A percentile compares a stretch with the other conserved stretches of the same genome.
Evolutionary conservation across 2,113 vertebrate genomes (phyloP).

Genomic region (Trematocara stigmaticum): DNA sequence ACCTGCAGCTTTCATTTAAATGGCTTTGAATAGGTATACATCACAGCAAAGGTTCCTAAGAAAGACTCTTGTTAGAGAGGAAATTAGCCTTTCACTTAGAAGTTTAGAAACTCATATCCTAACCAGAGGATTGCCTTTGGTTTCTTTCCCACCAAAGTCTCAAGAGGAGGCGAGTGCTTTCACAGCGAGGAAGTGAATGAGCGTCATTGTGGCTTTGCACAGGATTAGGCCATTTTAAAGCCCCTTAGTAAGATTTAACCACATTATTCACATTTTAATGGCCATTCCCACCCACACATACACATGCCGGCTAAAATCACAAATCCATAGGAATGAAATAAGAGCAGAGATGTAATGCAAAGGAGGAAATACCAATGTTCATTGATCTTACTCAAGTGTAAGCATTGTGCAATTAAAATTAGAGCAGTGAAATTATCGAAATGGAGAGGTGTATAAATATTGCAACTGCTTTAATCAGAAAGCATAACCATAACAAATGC

Average conservation of each 20-base stretch:
- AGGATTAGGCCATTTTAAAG: slow-evolving; percentile 70
- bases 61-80: not conserved
- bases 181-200: slow-evolving; percentile 57
- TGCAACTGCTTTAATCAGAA: not conserved
- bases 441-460: not conserved
- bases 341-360: not conserved
- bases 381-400: slow-evolving; percentile 2
- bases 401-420: not conserved
- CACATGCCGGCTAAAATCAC: slow-evolving; percentile 19
- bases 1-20: not conserved
- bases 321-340: slow-evolving; percentile 34
- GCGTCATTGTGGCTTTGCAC: slow-evolving; percentile 58
- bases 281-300: slow-evolving; percentile 40
- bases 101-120: slow-evolving; percentile 7
- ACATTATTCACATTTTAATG: slow-evolving; percentile 61
- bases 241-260: slow-evolving; percentile 59
- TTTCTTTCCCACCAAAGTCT: slow-evolving; percentile 51
- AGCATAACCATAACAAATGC: not conserved
- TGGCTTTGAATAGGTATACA: not conserved
- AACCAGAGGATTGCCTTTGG: slow-evolving; percentile 2
- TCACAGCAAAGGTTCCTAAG: not conserved
- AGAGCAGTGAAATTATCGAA: not conserved
- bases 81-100: slow-evolving; percentile 21
- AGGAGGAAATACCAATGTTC: slow-evolving; percentile 5
- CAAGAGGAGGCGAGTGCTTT: slow-evolving; percentile 40